Base-by-base conservation (phyloP, 1,140 invertebrate species). In the Luehdorfia chinensis region DNA sequence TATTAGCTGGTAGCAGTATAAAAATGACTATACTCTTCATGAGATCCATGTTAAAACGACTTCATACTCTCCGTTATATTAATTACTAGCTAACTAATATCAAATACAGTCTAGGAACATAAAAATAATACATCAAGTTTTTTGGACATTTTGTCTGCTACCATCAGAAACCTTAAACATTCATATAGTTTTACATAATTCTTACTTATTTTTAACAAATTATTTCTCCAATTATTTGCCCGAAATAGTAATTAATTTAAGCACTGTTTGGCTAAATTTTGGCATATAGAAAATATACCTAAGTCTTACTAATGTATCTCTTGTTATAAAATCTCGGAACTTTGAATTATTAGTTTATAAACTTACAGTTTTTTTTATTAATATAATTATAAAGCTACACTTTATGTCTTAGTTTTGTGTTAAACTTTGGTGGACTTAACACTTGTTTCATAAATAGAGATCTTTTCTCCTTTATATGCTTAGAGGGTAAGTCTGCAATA, bases 391-490 rank as follows among this genome's bases (percentile, higher is more conserved):
- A n/a, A 44, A 12, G 30, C 30, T 64, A 84, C 25, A 74, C 66
- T 57, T 81, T 84, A 62, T 84, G 70, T 61, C 59, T 68, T 59
- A 79, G 51, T 45, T 84, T 84, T 13, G 75, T 87, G 46, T 88
- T 87, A 41, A 90, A 88, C 70, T 89, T 90, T 28, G 89, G 88
- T 8, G 89, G 88, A 43, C 88, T 90, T 45, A 91, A 62, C 23
- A 90, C 89, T 76, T 90, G 89, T 58, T 90, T 90, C 57, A 90
- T 73, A 71, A 91, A 90, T 48, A 90, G 55, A 34, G 83, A 88
- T 53, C 87, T 67, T 52, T 89, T 90, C 33, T 91, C 89, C 54
- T 87, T 90, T 14, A 89, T 70, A 63, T 78, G 87, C 57, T 72
- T 66, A 33, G 76, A 60, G 44, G 30, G 47, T 55, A 58, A 48